phyloP scores from a whole-genome alignment of 1,140 invertebrate genomes.

The Hypsibius dujardini region DNA sequence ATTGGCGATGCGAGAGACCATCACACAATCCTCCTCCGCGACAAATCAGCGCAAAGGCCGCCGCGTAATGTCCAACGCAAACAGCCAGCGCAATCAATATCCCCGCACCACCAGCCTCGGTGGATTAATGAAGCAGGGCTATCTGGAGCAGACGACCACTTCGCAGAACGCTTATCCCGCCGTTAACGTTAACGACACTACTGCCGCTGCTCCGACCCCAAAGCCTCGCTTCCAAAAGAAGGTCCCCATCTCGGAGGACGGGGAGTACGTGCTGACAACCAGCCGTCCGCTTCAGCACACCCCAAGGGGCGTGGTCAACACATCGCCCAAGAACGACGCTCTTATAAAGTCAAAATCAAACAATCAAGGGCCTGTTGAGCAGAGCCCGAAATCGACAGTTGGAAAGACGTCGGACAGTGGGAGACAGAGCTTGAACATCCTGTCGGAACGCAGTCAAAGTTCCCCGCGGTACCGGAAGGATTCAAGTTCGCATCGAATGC shows the following conservation, averaged over 20 bases:
- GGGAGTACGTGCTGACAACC: not conserved
- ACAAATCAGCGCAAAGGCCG: not conserved
- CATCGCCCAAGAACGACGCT: too few relatives aligned
- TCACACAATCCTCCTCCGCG: not conserved
- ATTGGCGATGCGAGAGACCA: too few relatives aligned
- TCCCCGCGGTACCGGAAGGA: too few relatives aligned
- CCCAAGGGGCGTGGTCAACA: not conserved
- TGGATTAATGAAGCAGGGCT: not conserved
- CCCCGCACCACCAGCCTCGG: not conserved
- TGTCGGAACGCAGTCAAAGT: too few relatives aligned
- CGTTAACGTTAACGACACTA: too few relatives aligned
- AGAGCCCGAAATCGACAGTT: not conserved
- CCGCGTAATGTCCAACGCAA: not conserved
- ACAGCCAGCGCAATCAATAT: conserved; percentile 12
- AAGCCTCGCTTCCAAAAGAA: conserved; percentile 5
- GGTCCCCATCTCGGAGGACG: not conserved
- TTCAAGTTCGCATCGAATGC: too few relatives aligned
- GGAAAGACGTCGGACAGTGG: not conserved
- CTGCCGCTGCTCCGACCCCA: not conserved
- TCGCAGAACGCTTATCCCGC: not conserved
- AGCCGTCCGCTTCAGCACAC: not conserved
- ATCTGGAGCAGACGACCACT: not conserved
- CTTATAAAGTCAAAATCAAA: too few relatives aligned
- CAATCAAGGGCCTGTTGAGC: not conserved
- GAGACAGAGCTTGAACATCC: not conserved